Conservation (phyloP, 2,888 invertebrate species). For the Merodon equestris region DNA sequence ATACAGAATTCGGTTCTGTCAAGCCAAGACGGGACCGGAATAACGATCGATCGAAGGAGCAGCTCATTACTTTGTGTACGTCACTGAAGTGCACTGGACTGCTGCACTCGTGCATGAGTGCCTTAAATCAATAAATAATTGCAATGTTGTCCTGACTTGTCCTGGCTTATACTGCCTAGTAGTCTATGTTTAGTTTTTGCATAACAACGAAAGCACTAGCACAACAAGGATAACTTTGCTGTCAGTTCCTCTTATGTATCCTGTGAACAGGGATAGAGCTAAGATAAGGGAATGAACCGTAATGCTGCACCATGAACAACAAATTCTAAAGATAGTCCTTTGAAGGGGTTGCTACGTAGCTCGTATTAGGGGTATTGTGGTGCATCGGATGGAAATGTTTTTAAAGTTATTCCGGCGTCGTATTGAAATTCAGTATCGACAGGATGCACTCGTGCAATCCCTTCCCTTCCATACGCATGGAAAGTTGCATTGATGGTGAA, state of each 20-base stretch:
- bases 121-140: conserved; percentile 61
- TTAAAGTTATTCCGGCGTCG: conserved; percentile 12
- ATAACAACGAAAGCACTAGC: conserved; percentile 32
- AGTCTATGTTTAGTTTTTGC: conserved; percentile 10
- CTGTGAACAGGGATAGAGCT: too few species aligned
- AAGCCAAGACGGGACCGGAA: too few species aligned
- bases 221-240: conserved; percentile 31
- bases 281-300: conserved; percentile 14
- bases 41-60: too few species aligned
- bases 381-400: conserved; percentile 9
- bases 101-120: conserved; percentile 39
- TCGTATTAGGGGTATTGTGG: not conserved
- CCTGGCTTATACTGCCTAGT: conserved; percentile 28
- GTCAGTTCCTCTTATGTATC: conserved; percentile 16
- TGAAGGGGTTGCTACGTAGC: not conserved
- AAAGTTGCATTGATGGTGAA: not conserved
- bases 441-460: not conserved
- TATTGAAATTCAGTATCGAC: not conserved
- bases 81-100: conserved; percentile 43
- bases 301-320: conserved; percentile 12
- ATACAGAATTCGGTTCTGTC: conserved; percentile 36
- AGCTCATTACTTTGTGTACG: conserved; percentile 44
- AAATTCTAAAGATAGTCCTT: conserved; percentile 15
- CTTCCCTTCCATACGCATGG: not conserved
- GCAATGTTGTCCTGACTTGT: conserved; percentile 12